A percentile compares a stretch with the other conserved stretches of the same genome.
Evolutionary conservation across 2,113 vertebrate species (phyloP).

Genomic region (Columbina picui): DNA sequence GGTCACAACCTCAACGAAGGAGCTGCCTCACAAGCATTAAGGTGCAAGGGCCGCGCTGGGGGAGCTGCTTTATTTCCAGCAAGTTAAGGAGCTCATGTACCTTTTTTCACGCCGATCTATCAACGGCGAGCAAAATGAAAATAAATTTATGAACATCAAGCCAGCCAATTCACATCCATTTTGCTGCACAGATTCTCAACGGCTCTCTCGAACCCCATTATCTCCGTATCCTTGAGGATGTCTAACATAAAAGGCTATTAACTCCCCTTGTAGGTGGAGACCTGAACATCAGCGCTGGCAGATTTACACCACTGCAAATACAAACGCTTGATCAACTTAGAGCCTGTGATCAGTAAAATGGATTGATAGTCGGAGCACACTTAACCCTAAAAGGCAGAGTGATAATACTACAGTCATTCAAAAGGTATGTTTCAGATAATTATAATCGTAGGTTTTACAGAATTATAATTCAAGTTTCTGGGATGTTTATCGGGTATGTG

Average conservation of each 20-base stretch:
- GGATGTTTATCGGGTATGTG: background rate
- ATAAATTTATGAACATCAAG: background rate
- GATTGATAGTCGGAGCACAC: constrained; percentile 37
- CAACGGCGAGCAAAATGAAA: background rate
- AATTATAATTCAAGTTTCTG: background rate
- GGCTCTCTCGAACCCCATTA: constrained; percentile 26
- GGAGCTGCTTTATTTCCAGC: background rate
- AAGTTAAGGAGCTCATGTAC: background rate
- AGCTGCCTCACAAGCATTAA: background rate
- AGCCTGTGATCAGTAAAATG: background rate
- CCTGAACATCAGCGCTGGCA: background rate
- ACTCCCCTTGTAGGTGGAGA: constrained; percentile 15
- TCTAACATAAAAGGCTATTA: constrained; percentile 58
- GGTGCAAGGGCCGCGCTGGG: background rate
- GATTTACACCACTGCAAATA: constrained; percentile 37
- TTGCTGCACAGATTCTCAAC: background rate
- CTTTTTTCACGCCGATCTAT: background rate
- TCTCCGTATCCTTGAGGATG: constrained; percentile 1
- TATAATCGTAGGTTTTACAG: background rate
- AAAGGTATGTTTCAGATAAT: background rate
- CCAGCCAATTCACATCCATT: background rate
- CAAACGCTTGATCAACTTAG: constrained; percentile 13
- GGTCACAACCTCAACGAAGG: background rate
- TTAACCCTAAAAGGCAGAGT: constrained; percentile 26
- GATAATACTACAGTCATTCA: background rate